Percentiles rank a stretch among this genome's conserved stretches.
phyloP scores from a whole-genome alignment of 2,797 vertebrate species.

The Dipus sagitta region DNA sequence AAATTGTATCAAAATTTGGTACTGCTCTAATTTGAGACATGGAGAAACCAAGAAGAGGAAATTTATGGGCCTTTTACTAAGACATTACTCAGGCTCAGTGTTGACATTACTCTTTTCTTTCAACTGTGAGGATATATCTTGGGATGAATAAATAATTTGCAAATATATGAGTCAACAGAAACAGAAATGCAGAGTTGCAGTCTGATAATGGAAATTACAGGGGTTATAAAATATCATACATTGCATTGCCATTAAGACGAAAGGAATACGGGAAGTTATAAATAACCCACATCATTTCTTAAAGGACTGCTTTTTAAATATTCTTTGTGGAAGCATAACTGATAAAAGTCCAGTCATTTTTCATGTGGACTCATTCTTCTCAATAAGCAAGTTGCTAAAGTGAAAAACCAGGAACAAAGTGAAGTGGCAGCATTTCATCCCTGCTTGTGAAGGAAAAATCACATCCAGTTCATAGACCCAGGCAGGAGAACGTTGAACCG shows the following conservation, averaged over 20 bases:
- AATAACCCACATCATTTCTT: slow-evolving; percentile 76
- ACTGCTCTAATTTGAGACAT: slow-evolving; percentile 21
- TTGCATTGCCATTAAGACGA: slow-evolving; percentile 69
- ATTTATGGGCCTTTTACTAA: slow-evolving; percentile 68
- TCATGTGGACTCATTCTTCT: slow-evolving; percentile 65
- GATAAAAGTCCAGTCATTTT: slow-evolving; percentile 73
- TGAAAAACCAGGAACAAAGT: slow-evolving; percentile 48
- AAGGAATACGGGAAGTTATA: slow-evolving; percentile 77
- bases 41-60: slow-evolving; percentile 44
- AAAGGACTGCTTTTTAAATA: slow-evolving; percentile 75
- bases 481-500: slow-evolving; percentile 55
- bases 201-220: slow-evolving; percentile 75
- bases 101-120: slow-evolving; percentile 65
- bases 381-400: slow-evolving; percentile 61
- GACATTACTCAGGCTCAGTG: slow-evolving; percentile 54
- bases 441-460: slow-evolving; percentile 66
- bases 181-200: slow-evolving; percentile 79
- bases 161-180: slow-evolving; percentile 79
- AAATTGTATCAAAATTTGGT: slow-evolving; percentile 49
- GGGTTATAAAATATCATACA: slow-evolving; percentile 77
- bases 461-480: slow-evolving; percentile 20
- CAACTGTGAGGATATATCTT: slow-evolving; percentile 61
- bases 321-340: slow-evolving; percentile 70
- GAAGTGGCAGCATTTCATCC: slow-evolving; percentile 20
- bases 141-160: slow-evolving; percentile 78